Percentiles rank a stretch among this genome's conserved stretches.
phyloP scores from a whole-genome alignment of 2,888 invertebrate species.

The Diogma glabrata region DNA sequence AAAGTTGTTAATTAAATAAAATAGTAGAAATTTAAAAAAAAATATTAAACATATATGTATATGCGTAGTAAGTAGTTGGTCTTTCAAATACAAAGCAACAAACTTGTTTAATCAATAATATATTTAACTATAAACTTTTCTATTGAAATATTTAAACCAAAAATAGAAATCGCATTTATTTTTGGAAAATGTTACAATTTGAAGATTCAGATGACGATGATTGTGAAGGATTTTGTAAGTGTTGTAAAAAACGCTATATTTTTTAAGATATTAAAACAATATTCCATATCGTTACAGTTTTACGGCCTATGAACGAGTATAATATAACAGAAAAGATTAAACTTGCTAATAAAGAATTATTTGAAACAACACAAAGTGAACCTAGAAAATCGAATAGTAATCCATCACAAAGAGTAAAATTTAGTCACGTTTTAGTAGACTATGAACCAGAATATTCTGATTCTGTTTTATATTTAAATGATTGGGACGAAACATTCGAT shows the following conservation, averaged over 20 bases:
- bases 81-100: too few relatives aligned
- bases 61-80: too few relatives aligned
- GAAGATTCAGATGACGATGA: slow-evolving; percentile 36
- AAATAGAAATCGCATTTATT: too few relatives aligned
- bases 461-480: slow-evolving; percentile 22
- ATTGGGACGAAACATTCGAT: neutral
- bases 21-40: too few relatives aligned
- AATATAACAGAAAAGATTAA: slow-evolving; percentile 43
- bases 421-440: slow-evolving; percentile 38
- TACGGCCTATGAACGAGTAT: slow-evolving; percentile 41
- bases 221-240: slow-evolving; percentile 36
- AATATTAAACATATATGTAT: too few relatives aligned
- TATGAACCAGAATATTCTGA: slow-evolving; percentile 38
- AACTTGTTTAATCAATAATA: too few relatives aligned
- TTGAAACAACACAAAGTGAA: slow-evolving; percentile 22
- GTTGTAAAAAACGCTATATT: neutral
- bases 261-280: neutral
- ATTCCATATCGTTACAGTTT: slow-evolving; percentile 26
- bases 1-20: too few relatives aligned
- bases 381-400: neutral
- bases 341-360: slow-evolving; percentile 41
- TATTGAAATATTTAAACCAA: too few relatives aligned
- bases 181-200: slow-evolving; percentile 26
- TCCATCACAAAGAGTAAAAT: slow-evolving; percentile 35
- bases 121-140: too few relatives aligned